Evolutionary conservation across 2,797 vertebrate genomes (phyloP).

Genomic region (Crax fasciolata): DNA sequence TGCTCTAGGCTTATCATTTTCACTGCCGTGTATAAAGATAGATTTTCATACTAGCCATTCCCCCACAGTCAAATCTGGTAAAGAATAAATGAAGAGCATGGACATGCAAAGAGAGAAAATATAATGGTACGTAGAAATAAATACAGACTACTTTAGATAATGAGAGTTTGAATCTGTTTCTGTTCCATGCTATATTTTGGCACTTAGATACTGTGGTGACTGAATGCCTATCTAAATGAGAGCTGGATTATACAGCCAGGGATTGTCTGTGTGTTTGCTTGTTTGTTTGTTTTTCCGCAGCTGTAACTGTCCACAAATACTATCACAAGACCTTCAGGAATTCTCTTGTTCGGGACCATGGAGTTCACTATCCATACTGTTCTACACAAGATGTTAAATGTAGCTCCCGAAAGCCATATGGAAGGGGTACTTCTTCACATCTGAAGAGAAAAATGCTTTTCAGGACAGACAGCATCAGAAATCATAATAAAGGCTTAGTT

Average conservation of each 20-base stretch:
- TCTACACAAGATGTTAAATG: slow-evolving; percentile 25
- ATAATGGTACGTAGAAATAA: not conserved
- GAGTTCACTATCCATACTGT: slow-evolving; percentile 26
- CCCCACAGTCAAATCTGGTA: not conserved
- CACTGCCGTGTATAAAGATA: not conserved
- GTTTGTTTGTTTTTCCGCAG: not conserved
- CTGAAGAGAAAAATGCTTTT: slow-evolving; percentile 53
- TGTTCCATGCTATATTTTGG: not conserved
- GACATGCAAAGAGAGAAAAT: not conserved
- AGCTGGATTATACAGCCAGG: not conserved
- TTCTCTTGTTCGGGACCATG: not conserved
- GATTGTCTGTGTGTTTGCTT: not conserved
- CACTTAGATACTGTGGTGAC: not conserved
- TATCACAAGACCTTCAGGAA: not conserved
- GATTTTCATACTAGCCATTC: not conserved
- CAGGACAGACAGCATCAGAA: slow-evolving; percentile 52
- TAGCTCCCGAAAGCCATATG: slow-evolving; percentile 8
- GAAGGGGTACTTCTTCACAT: slow-evolving; percentile 21
- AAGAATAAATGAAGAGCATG: not conserved
- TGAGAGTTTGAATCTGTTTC: not conserved
- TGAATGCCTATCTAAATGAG: not conserved
- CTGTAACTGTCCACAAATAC: not conserved
- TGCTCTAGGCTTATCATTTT: not conserved
- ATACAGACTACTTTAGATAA: not conserved
- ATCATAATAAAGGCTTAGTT: slow-evolving; percentile 23